A percentile compares a stretch with the other conserved stretches of the same genome.
Conservation (phyloP, 2,888 invertebrate species). For the Seira sanloemensis region DNA sequence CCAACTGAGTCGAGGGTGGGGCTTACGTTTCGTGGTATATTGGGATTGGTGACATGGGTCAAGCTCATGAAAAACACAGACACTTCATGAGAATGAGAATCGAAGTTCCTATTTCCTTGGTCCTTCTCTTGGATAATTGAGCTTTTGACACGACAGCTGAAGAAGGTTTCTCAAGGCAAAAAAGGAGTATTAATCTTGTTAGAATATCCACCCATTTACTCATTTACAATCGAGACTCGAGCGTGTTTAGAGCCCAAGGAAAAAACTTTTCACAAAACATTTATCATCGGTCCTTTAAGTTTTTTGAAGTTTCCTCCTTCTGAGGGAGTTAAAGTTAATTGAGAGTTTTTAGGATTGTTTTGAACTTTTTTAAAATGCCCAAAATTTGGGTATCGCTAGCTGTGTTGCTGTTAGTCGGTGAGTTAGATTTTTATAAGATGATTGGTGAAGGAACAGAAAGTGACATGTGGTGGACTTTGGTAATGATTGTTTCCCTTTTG, state of each 20-base stretch:
- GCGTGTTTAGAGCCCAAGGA: neutral
- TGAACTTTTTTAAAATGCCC: conserved; percentile 53
- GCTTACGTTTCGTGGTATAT: conserved; percentile 54
- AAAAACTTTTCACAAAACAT: neutral
- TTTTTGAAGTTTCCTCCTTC: neutral
- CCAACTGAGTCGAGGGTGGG: conserved; percentile 63
- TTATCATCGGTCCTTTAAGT: neutral
- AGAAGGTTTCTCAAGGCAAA: neutral
- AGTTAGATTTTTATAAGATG: neutral
- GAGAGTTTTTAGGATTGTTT: neutral
- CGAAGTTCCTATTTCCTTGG: neutral
- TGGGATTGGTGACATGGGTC: conserved; percentile 47
- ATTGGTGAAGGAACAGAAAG: neutral
- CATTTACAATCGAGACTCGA: neutral
- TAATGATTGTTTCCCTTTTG: neutral
- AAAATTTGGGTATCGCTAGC: conserved; percentile 65
- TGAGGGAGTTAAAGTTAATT: neutral
- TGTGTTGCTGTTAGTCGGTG: conserved; percentile 57
- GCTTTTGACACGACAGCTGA: conserved; percentile 4
- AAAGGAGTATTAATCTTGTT: no score
- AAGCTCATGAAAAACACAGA: conserved; percentile 51
- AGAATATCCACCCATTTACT: neutral
- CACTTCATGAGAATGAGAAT: neutral
- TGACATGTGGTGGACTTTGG: neutral
- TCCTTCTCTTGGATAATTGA: no score